Base-by-base conservation (phyloP, 2,797 vertebrate genomes). In the Cynodonichthys magdalenae region DNA sequence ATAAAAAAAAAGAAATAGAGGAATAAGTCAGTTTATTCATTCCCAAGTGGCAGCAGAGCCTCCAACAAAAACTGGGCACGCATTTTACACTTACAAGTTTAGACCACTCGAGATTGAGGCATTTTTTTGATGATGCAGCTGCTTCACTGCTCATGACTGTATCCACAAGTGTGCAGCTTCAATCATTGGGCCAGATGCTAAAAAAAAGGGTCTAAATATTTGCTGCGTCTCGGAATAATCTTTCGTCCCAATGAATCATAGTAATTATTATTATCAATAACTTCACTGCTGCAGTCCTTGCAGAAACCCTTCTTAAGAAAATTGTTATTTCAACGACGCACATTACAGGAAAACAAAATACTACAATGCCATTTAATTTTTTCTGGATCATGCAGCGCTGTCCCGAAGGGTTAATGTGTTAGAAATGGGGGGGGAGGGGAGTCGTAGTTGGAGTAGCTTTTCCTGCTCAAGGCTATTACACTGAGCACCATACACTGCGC, bases 371-470 rank as follows among this genome's bases (percentile, higher is more conserved):
- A 45, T 14, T 27, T 53, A 31, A 5, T 55, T 29, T 28, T 59
- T 45, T 10, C 44, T 54, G 5, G 41, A 41, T 44, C 39, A 17
- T n/a, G n/a, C 29, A 29, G 41, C 34, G 2, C 12, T 27, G 44
- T 20, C 44, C 42, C 44, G 41, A 6, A 28, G 29, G 71, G 75
- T 78, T 79, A 80, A 69, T 69, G 66, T 70, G 65, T 11, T 7
- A 2, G 42, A 15, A 18, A 67, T 53, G 80, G 76, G 74, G 76
- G 74, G 85, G 80, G 62, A 60, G 71, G 77, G 79, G 69, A 67
- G 63, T 67, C 66, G 75, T 52, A 59, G 59, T 75, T 64, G 75
- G 71, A 83, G 42, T 66, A 72, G 79, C 77, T 76, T 68, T 61
- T 68, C 61, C 66, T 66, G 69, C 74, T 73, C 48, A 55, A 69